Base-by-base conservation (phyloP, 2,113 vertebrate genomes). In the Heterotis niloticus region DNA sequence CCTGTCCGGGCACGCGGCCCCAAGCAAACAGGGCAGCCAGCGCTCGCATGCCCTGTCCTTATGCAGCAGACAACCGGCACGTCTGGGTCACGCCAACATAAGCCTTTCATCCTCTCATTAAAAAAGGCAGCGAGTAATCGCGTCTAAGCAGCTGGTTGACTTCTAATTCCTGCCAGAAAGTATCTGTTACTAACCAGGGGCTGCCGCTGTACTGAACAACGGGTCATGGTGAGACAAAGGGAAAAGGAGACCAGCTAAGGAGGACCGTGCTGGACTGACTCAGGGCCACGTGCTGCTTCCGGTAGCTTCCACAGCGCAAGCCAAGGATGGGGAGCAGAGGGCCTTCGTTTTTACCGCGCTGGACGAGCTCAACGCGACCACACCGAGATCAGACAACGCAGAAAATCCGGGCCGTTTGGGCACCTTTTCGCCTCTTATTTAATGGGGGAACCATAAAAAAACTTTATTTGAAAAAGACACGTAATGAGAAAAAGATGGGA, bases 21-120 rank as follows among this genome's bases (percentile, higher is more conserved):
- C 29, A 23, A 10, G 26, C 60, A 59, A 62, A 66, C 60, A 57
- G 60, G 34, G 34, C 34, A 2, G 34, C 2, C 34, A 44, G 34
- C 7, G 7, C 7, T 44, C 20, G 62, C 29, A 75, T 14, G 34
- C 73, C 60, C 60, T 23, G 20, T 54, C 71, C 68, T 64, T 16
- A 62, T 17, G 72, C 28, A 83, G 73, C 82, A 82, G 81, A 78
- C 81, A 78, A 28, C 60, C 44, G 23, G 60, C 67, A 56, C 52
- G 81, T 86, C 85, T 75, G 82, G 86, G 89, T 88, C 86, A 88
- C 66, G 76, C 82, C 76, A 76, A 69, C 78, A 80, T 87, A 87
- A 90, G 83, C 85, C 77, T 79, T 78, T 85, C 87, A 86, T 88
- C 87, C 84, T 85, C 85, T 87, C 83, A 87, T 88, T 91, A 88